Conservation (phyloP, 2,113 vertebrate species). For the Oophaga pumilio region DNA sequence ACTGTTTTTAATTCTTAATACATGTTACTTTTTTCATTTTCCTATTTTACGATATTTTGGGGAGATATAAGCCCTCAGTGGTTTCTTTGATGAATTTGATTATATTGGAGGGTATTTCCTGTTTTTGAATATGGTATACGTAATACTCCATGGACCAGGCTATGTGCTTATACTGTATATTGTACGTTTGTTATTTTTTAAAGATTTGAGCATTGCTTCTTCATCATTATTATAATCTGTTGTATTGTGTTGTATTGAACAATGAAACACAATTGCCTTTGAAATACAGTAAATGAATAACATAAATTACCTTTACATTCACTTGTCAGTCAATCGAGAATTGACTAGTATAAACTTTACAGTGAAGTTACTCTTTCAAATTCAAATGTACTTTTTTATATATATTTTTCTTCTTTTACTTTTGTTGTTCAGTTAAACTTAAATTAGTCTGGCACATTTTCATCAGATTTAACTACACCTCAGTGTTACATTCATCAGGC, state of each 20-base stretch:
- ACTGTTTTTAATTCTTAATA: too few species aligned
- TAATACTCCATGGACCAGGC: too few species aligned
- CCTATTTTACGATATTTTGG: too few species aligned
- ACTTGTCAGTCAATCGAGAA: background rate
- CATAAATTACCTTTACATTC: slow-evolving; percentile 8
- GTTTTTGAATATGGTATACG: too few species aligned
- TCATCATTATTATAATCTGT: background rate
- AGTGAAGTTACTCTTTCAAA: background rate
- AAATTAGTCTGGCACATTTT: background rate
- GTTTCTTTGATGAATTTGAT: too few species aligned
- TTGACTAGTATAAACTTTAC: background rate
- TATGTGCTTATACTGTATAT: too few species aligned
- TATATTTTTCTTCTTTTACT: background rate
- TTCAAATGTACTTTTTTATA: background rate
- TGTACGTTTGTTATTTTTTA: background rate
- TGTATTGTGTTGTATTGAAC: slow-evolving; percentile 16
- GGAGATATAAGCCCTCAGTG: too few species aligned
- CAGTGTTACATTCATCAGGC: background rate
- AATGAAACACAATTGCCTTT: slow-evolving; percentile 1
- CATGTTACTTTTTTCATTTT: too few species aligned
- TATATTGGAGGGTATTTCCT: too few species aligned
- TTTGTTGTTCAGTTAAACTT: background rate
- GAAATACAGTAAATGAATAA: background rate
- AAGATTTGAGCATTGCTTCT: background rate
- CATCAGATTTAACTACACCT: background rate